A percentile compares a stretch with the other conserved stretches of the same genome.
Conservation (phyloP, 2,797 vertebrate genomes). For the Bryconaethiops microstoma region DNA sequence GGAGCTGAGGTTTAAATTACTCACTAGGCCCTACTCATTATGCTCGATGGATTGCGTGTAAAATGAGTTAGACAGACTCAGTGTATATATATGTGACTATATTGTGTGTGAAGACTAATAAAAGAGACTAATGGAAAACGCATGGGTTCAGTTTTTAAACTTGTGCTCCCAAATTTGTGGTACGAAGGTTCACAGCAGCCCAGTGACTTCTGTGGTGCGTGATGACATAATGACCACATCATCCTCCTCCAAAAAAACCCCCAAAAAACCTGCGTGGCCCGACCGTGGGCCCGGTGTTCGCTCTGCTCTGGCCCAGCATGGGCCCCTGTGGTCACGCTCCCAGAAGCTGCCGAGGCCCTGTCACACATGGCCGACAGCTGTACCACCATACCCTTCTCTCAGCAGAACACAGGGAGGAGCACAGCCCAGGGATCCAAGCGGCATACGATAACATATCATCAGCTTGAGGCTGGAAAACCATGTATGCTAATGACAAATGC, state of each 20-base stretch:
- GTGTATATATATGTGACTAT: slow-evolving; percentile 7
- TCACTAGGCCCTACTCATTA: neutral
- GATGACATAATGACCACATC: slow-evolving; percentile 82
- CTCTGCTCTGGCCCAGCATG: slow-evolving; percentile 38
- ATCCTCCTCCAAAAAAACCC: slow-evolving; percentile 60
- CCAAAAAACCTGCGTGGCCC: slow-evolving; percentile 59
- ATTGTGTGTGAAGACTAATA: slow-evolving; percentile 64
- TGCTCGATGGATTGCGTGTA: neutral
- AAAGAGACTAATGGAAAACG: slow-evolving; percentile 71
- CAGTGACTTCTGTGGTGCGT: slow-evolving; percentile 49
- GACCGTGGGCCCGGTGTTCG: slow-evolving; percentile 42
- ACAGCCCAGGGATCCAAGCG: slow-evolving; percentile 38
- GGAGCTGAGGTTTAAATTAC: neutral
- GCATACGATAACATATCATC: slow-evolving; percentile 92
- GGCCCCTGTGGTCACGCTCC: slow-evolving; percentile 74
- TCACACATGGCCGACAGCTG: slow-evolving; percentile 81
- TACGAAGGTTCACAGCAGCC: slow-evolving; percentile 69
- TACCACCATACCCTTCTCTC: slow-evolving; percentile 75
- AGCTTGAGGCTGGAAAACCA: slow-evolving; percentile 77
- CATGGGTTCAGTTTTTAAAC: slow-evolving; percentile 73
- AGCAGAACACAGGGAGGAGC: slow-evolving; percentile 43
- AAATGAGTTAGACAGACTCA: neutral
- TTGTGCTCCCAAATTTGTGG: slow-evolving; percentile 73
- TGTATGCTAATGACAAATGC: slow-evolving; percentile 76
- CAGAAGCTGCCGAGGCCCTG: slow-evolving; percentile 71